Evolutionary conservation across 2,888 invertebrate genomes (phyloP).

Genomic region (Yponomeuta plumbellus): DNA sequence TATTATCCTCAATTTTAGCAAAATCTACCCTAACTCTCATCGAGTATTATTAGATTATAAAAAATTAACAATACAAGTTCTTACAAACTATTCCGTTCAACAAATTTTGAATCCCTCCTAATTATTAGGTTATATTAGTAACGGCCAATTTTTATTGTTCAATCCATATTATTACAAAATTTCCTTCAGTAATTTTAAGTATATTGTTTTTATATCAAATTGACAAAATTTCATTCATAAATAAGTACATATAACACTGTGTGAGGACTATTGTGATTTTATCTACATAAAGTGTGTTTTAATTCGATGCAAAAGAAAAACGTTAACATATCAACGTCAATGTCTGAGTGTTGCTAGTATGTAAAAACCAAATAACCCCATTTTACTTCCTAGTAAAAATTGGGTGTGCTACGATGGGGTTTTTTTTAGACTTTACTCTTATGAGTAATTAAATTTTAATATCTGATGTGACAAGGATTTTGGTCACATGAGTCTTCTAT

Average conservation of each 20-base stretch:
- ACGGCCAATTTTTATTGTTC: constrained; percentile 11
- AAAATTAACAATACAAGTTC: constrained; percentile 6
- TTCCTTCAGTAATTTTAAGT: background rate
- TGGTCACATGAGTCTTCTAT: no score
- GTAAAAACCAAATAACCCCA: no score
- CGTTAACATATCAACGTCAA: no score
- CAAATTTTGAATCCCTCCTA: constrained; percentile 11
- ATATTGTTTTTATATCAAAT: constrained; percentile 3
- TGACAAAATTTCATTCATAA: constrained; percentile 4
- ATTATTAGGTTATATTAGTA: background rate
- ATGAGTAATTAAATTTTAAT: no score
- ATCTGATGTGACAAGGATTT: no score
- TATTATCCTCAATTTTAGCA: constrained; percentile 8
- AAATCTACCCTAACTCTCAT: constrained; percentile 10
- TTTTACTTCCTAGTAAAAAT: no score
- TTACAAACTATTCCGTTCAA: background rate
- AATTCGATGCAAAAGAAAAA: no score
- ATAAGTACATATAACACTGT: background rate
- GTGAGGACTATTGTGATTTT: background rate
- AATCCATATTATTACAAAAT: background rate
- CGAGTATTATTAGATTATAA: constrained; percentile 8
- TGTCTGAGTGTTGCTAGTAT: no score
- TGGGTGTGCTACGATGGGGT: no score
- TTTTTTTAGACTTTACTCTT: no score
- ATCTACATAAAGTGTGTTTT: no score